Conservation (phyloP, 2,113 vertebrate genomes). For the Lagopus leucura region DNA sequence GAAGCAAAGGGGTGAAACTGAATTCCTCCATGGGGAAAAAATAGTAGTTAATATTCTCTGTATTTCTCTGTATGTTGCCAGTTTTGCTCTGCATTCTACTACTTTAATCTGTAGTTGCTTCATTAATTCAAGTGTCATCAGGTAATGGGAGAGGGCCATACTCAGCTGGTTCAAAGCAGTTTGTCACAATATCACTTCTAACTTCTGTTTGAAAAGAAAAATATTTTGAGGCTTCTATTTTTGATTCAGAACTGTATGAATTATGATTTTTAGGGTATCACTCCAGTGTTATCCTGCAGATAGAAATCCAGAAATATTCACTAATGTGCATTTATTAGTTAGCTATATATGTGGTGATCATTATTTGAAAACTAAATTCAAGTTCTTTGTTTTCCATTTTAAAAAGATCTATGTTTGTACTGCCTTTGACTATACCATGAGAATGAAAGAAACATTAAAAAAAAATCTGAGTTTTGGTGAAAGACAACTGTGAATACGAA, state of each 20-base stretch:
- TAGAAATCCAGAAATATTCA: background rate
- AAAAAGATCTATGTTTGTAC: background rate
- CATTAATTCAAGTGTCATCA: constrained; percentile 2
- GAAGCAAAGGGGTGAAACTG: too few relatives aligned
- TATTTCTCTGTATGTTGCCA: background rate
- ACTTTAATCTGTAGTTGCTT: background rate
- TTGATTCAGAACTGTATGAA: background rate
- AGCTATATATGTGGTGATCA: background rate
- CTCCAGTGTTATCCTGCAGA: background rate
- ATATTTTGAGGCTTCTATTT: background rate
- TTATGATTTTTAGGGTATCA: background rate
- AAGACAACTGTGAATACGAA: background rate
- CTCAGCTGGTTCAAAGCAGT: background rate
- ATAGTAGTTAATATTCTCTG: background rate
- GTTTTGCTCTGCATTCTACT: background rate
- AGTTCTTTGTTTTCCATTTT: background rate
- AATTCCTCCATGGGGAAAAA: too few relatives aligned
- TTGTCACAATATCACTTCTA: background rate
- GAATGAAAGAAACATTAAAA: background rate
- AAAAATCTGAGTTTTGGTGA: background rate
- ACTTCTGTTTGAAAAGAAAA: background rate
- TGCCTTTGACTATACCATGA: background rate
- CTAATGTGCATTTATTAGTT: background rate
- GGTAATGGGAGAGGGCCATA: background rate
- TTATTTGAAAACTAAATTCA: background rate